These are phyloP conservation scores for Epinephelus fuscoguttatus DNA, from an alignment of 2,113 vertebrate species.

Conservation along the genomic window DNA sequence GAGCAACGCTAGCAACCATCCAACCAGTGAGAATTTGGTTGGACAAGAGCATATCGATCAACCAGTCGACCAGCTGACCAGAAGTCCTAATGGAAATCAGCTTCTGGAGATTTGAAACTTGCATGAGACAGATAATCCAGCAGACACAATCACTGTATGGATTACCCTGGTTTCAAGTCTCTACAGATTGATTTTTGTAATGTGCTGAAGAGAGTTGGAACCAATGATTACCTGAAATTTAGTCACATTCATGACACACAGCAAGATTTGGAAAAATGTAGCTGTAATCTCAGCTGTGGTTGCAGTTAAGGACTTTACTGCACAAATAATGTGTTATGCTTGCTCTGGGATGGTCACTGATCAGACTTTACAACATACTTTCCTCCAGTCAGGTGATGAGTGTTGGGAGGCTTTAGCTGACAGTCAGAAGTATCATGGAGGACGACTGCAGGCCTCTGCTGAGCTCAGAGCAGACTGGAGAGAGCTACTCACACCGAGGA, in stretches of 20 bases:
- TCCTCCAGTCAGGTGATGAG: slow-evolving; percentile 64
- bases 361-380: slow-evolving; percentile 8
- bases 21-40: too few relatives aligned
- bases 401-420: slow-evolving; percentile 24
- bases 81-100: neutral
- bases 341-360: slow-evolving; percentile 1
- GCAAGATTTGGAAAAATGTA: neutral
- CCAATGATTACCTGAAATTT: neutral
- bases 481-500: slow-evolving; percentile 61
- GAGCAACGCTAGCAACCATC: too few relatives aligned
- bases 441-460: slow-evolving; percentile 80
- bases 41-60: too few relatives aligned
- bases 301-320: neutral
- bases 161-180: neutral
- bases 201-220: neutral
- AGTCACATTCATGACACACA: neutral
- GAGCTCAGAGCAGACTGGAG: slow-evolving; percentile 63
- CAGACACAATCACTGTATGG: neutral
- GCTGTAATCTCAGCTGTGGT: neutral
- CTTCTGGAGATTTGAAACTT: neutral
- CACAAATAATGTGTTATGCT: slow-evolving; percentile 17
- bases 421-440: slow-evolving; percentile 76
- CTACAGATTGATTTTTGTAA: neutral
- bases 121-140: neutral
- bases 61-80: too few relatives aligned